Base-by-base conservation (phyloP, 2,797 vertebrate genomes). In the Eulemur albifrons region DNA sequence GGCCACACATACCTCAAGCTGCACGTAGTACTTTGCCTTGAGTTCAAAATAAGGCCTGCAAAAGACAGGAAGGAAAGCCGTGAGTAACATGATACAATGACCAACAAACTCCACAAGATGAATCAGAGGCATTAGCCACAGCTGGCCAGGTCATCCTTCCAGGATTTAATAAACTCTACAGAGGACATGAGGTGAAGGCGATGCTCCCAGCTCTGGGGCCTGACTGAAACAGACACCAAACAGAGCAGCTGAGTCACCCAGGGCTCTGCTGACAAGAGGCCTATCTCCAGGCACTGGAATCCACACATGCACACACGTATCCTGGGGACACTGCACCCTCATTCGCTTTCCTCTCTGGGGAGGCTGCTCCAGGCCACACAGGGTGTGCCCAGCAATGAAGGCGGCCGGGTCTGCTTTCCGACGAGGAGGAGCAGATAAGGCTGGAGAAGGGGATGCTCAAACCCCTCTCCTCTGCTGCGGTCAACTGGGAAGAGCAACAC, bases 21-120 rank as follows among this genome's bases (percentile, higher is more conserved):
- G 99, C 70, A 99, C 98, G 7, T 99, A 99, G 98, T 99, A 99
- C 98, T 99, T 99, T 0, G 99, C 99, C 98, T 99, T 99, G 98
- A 99, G 99, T 98, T 99, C 99, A 98, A 99, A 99, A 98, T 99
- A 99, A 88, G 99, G 99, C 98, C 99, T 99, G 98, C 48, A 63
- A 95, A 95, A 94, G 95, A 98, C 48, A 92, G 84, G 65, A 38
- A 80, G 96, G 96, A 96, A 93, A 96, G 32, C 7, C 0, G 0
- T 89, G 90, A 93, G 95, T 45, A 87, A 11, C 43, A 67, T 23
- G 86, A 96, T 89, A 94, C 69, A 18, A n/a, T 17, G 63, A 50
- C 27, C n/a, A 52, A 18, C 4, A 48, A 40, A 52, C 30, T 2
- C 23, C 48, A 73, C n/a, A 1, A 35, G 2, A 32, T 4, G 1